Evolutionary conservation across 2,888 invertebrate species (phyloP).

Genomic region (Ametastegia equiseti): DNA sequence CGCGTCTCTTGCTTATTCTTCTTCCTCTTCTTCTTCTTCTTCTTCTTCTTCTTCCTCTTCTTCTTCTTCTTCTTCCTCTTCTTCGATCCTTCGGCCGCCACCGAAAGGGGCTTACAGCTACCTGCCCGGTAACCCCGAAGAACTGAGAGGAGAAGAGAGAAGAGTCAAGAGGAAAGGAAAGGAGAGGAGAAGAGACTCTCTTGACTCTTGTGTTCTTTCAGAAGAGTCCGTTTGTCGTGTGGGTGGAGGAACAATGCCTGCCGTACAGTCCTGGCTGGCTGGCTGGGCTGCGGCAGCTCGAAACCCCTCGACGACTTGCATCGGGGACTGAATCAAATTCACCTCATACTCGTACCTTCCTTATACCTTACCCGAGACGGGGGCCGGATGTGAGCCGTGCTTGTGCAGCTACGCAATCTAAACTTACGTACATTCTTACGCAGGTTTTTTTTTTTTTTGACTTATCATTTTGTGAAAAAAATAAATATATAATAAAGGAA

Average conservation of each 20-base stretch:
- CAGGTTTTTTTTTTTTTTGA: no score
- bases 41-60: no score
- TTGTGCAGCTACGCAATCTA: background rate
- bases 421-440: background rate
- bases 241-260: constrained; percentile 25
- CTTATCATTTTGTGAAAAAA: no score
- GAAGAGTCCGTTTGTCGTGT: background rate
- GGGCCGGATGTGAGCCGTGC: background rate
- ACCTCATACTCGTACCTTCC: background rate
- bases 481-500: no score
- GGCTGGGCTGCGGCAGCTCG: no score
- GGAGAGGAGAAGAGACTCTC: constrained; percentile 10
- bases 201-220: constrained; percentile 15
- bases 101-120: constrained; percentile 5
- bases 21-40: no score
- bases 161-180: no score
- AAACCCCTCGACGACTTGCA: background rate
- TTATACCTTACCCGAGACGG: constrained; percentile 3
- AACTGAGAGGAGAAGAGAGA: no score
- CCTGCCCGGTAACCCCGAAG: no score
- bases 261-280: no score
- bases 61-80: no score
- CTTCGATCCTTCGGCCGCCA: background rate
- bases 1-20: background rate
- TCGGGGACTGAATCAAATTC: constrained; percentile 22